Evolutionary conservation across 2,888 invertebrate species (phyloP).

Genomic region (Polylopha cassiicola): DNA sequence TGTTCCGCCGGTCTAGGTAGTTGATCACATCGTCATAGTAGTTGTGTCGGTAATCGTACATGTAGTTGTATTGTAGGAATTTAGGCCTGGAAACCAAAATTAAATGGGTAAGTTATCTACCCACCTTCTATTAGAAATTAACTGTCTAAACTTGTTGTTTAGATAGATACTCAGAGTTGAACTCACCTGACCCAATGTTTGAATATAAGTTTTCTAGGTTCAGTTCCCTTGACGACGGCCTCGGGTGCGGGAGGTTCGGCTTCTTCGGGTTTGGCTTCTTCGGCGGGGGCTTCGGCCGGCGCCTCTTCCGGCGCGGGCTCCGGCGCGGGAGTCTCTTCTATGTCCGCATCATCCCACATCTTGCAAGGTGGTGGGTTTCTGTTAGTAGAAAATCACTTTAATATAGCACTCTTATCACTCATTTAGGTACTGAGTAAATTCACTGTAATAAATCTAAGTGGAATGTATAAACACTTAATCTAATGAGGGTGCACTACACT

Average conservation of each 20-base stretch:
- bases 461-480: slow-evolving; percentile 6
- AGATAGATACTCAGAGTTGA: background rate
- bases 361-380: slow-evolving; percentile 54
- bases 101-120: too few relatives aligned
- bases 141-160: background rate
- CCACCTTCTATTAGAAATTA: too few relatives aligned
- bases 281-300: slow-evolving; percentile 35
- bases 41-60: slow-evolving; percentile 90
- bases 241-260: slow-evolving; percentile 66
- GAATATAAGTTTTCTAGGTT: slow-evolving; percentile 83
- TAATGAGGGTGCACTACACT: slow-evolving; percentile 24
- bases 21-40: slow-evolving; percentile 92
- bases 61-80: slow-evolving; percentile 87
- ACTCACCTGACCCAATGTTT: slow-evolving; percentile 88
- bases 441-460: too few relatives aligned
- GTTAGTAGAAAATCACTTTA: too few relatives aligned
- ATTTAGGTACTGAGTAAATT: slow-evolving; percentile 18
- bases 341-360: slow-evolving; percentile 77
- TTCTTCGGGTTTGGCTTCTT: slow-evolving; percentile 57
- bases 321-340: slow-evolving; percentile 57
- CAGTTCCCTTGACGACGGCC: slow-evolving; percentile 59
- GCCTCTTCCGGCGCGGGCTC: slow-evolving; percentile 40
- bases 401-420: slow-evolving; percentile 14
- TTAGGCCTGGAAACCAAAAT: slow-evolving; percentile 79
- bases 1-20: slow-evolving; percentile 86